phyloP scores from a whole-genome alignment of 2,888 invertebrate species.

The Lithophane socia region DNA sequence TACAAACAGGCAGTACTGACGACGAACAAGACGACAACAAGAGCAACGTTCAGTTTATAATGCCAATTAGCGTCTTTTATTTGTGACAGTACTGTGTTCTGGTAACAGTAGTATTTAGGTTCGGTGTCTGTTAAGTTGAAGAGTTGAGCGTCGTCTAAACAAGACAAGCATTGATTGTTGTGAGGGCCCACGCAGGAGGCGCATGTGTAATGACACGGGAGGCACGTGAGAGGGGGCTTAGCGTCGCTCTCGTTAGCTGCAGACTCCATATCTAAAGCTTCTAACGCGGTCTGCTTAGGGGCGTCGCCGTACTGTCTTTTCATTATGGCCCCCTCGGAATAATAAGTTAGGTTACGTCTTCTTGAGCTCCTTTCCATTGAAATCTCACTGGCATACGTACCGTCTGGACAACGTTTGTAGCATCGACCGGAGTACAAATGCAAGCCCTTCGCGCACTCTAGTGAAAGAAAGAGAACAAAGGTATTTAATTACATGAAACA shows the following conservation, averaged over 20 bases:
- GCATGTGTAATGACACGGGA: constrained; percentile 94
- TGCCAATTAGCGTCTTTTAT: constrained; percentile 86
- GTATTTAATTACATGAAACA: constrained; percentile 80
- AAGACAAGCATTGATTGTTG: constrained; percentile 92
- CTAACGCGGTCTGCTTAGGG: constrained; percentile 72
- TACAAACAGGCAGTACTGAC: constrained; percentile 78
- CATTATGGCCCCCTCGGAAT: constrained; percentile 75
- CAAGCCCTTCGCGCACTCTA: constrained; percentile 92
- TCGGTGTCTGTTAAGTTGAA: constrained; percentile 83
- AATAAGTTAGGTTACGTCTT: constrained; percentile 84
- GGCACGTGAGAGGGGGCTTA: constrained; percentile 87
- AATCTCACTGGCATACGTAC: constrained; percentile 86
- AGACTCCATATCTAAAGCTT: constrained; percentile 84
- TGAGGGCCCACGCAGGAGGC: constrained; percentile 92
- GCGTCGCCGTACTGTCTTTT: constrained; percentile 78
- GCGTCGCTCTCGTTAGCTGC: constrained; percentile 64
- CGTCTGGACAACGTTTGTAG: constrained; percentile 90
- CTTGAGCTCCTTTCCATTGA: constrained; percentile 82
- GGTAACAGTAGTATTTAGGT: constrained; percentile 88
- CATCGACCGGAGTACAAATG: constrained; percentile 91
- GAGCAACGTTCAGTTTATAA: constrained; percentile 84
- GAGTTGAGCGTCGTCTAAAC: constrained; percentile 92
- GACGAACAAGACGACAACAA: constrained; percentile 80
- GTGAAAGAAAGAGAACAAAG: constrained; percentile 87
- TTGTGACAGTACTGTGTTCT: constrained; percentile 83